Base-by-base conservation (phyloP, 2,888 invertebrate genomes). In the Apotomis betuletana region DNA sequence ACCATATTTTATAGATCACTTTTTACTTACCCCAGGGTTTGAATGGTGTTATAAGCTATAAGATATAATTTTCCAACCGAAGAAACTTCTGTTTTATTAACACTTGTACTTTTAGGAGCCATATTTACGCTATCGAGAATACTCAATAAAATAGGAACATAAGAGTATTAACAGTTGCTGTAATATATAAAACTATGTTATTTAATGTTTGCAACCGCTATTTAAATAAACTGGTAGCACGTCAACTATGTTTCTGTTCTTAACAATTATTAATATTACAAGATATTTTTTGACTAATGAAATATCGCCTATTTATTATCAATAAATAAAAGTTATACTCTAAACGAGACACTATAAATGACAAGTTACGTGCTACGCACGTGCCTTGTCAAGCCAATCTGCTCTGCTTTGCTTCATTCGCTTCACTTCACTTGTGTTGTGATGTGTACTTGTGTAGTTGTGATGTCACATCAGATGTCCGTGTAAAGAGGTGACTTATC, bases 1-100 rank as follows among this genome's bases (percentile, higher is more conserved):
- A 49, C 49, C 8, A 49, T 3, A 46, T 6, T 46, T 46, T 41
- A 6, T 49, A 49, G 49, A 9, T 51, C 13, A 59, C 10, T 55
- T 9, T 61, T 38, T 72, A 89, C 94, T 94, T 92, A 96, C 96
- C 96, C 97, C 63, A 95, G 79, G 72, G 96, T 95, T 90, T 97
- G 96, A n/a, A 94, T 83, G 27, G 94, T 89, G 89, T 97, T 97
- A 83, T 97, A 97, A 0, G 91, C 87, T 76, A 96, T 88, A 65
- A 97, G 93, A 86, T 97, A 97, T 0, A 93, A 80, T 87, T 95
- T 95, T 36, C 93, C 93, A 77, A 94, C 73, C 68, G 86, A 78
- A 49, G 95, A 91, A 65, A 92, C 92, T 84, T 94, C 94, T 77
- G 94, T 93, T 76, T 73, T 83, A 80, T 80, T 90, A 5, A 74